Base-by-base conservation (phyloP, 2,888 invertebrate genomes). In the Horisme vitalbata region DNA sequence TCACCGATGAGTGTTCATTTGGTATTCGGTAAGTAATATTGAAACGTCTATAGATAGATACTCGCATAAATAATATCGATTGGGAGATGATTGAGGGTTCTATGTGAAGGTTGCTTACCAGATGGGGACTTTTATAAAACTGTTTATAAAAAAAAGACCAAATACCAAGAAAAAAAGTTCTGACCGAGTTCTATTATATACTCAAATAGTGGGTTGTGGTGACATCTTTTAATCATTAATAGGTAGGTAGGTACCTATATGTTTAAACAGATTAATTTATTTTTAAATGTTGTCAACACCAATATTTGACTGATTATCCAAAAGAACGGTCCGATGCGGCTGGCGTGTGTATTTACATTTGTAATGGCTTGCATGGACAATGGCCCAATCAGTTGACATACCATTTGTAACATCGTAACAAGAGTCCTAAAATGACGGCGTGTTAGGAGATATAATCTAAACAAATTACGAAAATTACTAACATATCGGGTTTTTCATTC, bases 221-320 rank as follows among this genome's bases (percentile, higher is more conserved):
- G 5, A 7, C 8, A 35, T 35, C 36, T 32, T 28, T 43, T 24
- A 43, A 24, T n/a, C n/a, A n/a, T n/a, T n/a, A n/a, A n/a, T n/a
- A n/a, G n/a, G n/a, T n/a, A n/a, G n/a, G n/a, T n/a, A n/a, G n/a
- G n/a, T n/a, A n/a, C n/a, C n/a, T n/a, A n/a, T n/a, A n/a, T n/a
- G 18, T 6, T 18, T 6, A 18, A 18, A 37, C 24, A 41, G 23
- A 12, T 27, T 33, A 31, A 35, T 48, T 51, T 48, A 51, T 55
- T 26, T 41, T 30, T 57, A 52, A 58, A 63, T 56, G 53, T 49
- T 58, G 61, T 58, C 60, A 52, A 52, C 57, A 33, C 50, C 53
- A 59, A 57, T 62, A 57, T 59, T n/a, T 61, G 58, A 59, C 52
- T 48, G 53, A 65, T 62, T 56, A 52, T 55, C 52, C 47, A 41